phyloP scores from a whole-genome alignment of 2,888 invertebrate genomes.

The Athalia cordata region DNA sequence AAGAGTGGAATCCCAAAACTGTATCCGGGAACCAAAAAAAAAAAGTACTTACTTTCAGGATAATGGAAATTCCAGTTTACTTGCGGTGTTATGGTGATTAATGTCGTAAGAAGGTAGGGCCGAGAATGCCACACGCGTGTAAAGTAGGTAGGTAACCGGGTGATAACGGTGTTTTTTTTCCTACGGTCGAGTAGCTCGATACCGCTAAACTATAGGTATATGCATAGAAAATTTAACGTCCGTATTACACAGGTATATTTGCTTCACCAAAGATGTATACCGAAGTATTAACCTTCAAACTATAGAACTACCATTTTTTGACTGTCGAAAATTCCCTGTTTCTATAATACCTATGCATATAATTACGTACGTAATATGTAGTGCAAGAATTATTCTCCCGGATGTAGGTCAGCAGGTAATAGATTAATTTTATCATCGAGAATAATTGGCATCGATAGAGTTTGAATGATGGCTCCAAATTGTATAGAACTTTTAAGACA shows the following conservation, averaged over 20 bases:
- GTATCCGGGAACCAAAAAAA: not conserved
- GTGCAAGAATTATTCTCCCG: no score
- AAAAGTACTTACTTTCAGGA: not conserved
- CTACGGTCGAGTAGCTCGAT: slow-evolving; percentile 54
- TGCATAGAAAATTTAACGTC: slow-evolving; percentile 11
- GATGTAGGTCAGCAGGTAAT: no score
- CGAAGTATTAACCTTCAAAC: not conserved
- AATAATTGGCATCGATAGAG: no score
- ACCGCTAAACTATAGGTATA: slow-evolving; percentile 24
- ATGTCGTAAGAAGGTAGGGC: slow-evolving; percentile 32
- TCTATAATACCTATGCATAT: not conserved
- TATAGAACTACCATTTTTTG: not conserved
- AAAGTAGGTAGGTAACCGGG: slow-evolving; percentile 62
- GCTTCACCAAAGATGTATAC: slow-evolving; percentile 2
- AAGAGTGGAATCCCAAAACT: no score
- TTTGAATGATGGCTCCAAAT: not conserved
- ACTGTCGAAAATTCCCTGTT: not conserved
- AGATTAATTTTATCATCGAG: no score
- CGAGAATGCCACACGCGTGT: slow-evolving; percentile 63
- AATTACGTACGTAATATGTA: no score
- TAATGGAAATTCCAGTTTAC: slow-evolving; percentile 26
- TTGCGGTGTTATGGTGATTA: slow-evolving; percentile 33
- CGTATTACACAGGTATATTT: slow-evolving; percentile 25
- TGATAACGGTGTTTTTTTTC: slow-evolving; percentile 67
- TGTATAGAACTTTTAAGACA: not conserved